Evolutionary conservation across 1,140 invertebrate species (phyloP), one percentile per base, ranked within the genome.

Genomic region (Nymphalis io): DNA sequence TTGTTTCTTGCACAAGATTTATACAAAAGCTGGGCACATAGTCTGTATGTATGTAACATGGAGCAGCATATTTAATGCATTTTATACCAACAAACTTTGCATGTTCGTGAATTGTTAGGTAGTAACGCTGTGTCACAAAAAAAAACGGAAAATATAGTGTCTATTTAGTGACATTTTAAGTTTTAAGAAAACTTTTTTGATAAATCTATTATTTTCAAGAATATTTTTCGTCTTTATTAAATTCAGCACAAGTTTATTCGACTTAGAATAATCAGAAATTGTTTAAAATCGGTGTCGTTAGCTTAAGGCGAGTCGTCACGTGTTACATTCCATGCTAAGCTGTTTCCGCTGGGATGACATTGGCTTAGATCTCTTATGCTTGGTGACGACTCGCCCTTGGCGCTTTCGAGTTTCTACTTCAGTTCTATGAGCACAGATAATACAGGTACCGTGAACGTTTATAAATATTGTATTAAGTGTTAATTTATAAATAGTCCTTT

Each of bases 291-390:
- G 74, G 70, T 71, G 59, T 38, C 72, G 40, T 59, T 39, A 48
- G 51, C 60, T 74, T 70, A 53, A 77, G 73, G 72, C 66, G 62
- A 69, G 67, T 70, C 74, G 76, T 77, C 76, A 76, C 74, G 71
- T 60, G 74, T 76, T 76, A 83, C 83, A 84, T 84, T 84, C 83
- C 83, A 81, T 61, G 74, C 76, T 82, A 75, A 72, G 60, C 75
- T 68, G 61, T 63, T 76, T 72, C 51, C 64, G 70, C 70, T 71
- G 75, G 73, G 78, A 66, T 75, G 73, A 73, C 70, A 68, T 72
- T 74, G 74, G 75, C 61, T 51, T 51, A 51, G 46, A 51, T 21
- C 20, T 51, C 76, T 66, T 68, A 57, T 15, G 70, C 73, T 78
- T 70, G 57, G 70, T 76, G 72, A 72, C 66, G 63, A 59, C 60